Evolutionary conservation across 92 coral and sea anemone genomes (phyloP), one percentile per base, ranked within the genome.

Genomic region (Desmophyllum pertusum): DNA sequence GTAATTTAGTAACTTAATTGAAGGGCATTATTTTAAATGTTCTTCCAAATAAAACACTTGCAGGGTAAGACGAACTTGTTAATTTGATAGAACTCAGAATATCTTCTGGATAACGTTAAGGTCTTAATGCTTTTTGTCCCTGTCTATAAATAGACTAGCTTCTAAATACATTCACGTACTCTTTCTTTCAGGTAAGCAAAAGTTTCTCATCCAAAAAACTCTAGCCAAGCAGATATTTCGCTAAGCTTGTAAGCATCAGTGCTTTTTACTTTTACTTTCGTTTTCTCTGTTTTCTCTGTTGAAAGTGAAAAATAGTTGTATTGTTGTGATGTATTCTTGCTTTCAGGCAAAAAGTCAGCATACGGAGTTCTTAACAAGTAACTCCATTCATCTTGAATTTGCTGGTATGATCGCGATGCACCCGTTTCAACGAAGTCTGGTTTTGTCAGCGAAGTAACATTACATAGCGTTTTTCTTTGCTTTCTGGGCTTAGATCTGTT

Each of bases 151-250:
- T n/a, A n/a, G n/a, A n/a, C n/a, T n/a, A n/a, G n/a, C n/a, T n/a
- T n/a, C n/a, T n/a, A n/a, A n/a, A n/a, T n/a, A 8, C 31, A 27
- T 59, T 59, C 35, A 25, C 65, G 30, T 1, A 31, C 31, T 36
- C 27, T 18, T 31, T 33, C n/a, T n/a, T n/a, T n/a, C n/a, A n/a
- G n/a, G n/a, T n/a, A n/a, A 10, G 15, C 17, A 4, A 36, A n/a
- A 10, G 30, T n/a, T 70, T 15, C 1, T 53, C 31, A 81, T 39
- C 85, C 78, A 52, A 81, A 81, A 70, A 81, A 81, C 63, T 81
- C 68, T 33, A 81, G 18, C 85, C 85, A 81, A 57, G 85, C 85
- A 30, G 85, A 39, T 8, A 81, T 70, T 71, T 81, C 85, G 69
- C 78, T 81, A 8, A 52, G 29, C 42, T 43, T 74, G 9, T 40